A percentile compares a stretch with the other conserved stretches of the same genome.
These are phyloP conservation scores for Anoplopoma fimbria DNA, from an alignment of 2,113 vertebrate genomes.

Conservation along the genomic window DNA sequence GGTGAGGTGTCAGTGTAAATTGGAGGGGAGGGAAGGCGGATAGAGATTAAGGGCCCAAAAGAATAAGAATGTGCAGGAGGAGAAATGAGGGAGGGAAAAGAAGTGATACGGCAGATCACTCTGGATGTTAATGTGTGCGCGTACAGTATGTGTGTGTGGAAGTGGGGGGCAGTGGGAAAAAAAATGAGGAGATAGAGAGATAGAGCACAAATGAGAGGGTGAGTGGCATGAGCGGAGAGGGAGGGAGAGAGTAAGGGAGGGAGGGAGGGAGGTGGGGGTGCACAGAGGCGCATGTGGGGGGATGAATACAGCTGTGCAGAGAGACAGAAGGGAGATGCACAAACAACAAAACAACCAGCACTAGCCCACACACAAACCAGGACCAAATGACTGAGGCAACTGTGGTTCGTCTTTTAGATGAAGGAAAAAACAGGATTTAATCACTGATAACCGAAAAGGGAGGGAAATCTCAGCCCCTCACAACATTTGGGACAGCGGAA, in stretches of 20 bases:
- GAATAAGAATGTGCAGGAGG: conserved; percentile 2
- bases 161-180: not conserved
- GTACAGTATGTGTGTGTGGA: not conserved
- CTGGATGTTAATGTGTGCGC: conserved; percentile 24
- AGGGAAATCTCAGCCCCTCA: conserved; percentile 17
- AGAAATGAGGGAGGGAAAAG: not conserved
- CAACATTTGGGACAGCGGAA: conserved; percentile 26
- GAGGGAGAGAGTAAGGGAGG: conserved; percentile 4
- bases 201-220: conserved; percentile 53
- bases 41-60: conserved; percentile 50
- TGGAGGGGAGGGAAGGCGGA: conserved; percentile 20
- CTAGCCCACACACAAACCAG: conserved; percentile 32
- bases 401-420: conserved; percentile 25
- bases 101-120: conserved; percentile 10
- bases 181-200: conserved; percentile 9
- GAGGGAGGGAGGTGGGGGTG: conserved; percentile 22
- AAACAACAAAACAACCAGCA: conserved; percentile 61
- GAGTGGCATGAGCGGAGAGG: conserved; percentile 43
- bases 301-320: conserved; percentile 67
- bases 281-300: conserved; percentile 52
- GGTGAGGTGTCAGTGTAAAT: conserved; percentile 51
- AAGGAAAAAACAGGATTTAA: conserved; percentile 33
- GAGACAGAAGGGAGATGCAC: conserved; percentile 55
- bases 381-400: conserved; percentile 20
- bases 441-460: conserved; percentile 24